Percentiles rank a stretch among this genome's conserved stretches.
These are phyloP conservation scores for Dendrolimus houi DNA, from an alignment of 2,888 invertebrate genomes.

Conservation along the genomic window DNA sequence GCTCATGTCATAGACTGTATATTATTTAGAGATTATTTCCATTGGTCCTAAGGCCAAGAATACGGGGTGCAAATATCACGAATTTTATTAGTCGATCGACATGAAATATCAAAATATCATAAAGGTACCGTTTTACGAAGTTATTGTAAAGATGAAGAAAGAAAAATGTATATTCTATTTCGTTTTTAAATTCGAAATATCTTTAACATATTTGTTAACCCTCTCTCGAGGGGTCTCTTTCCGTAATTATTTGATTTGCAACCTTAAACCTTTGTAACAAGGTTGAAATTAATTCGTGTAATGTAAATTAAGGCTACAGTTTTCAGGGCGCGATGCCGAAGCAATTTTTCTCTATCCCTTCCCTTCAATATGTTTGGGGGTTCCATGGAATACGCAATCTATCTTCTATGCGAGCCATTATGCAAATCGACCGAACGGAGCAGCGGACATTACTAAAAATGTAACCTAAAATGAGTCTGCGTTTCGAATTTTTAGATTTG, in stretches of 20 bases:
- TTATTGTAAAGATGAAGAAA: neutral
- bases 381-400: constrained; percentile 43
- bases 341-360: constrained; percentile 59
- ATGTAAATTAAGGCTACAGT: constrained; percentile 47
- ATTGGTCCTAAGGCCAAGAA: no score
- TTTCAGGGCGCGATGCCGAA: constrained; percentile 43
- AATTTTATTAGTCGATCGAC: no score
- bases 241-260: constrained; percentile 8
- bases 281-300: constrained; percentile 15
- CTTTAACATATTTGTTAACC: constrained; percentile 42
- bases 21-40: no score
- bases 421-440: constrained; percentile 42
- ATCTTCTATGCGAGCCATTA: constrained; percentile 55
- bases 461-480: no score
- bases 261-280: constrained; percentile 17
- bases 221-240: constrained; percentile 26
- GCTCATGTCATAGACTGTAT: no score
- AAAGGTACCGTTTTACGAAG: no score
- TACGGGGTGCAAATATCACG: no score
- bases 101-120: no score
- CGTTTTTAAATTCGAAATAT: constrained; percentile 34
- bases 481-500: no score
- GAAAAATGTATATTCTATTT: constrained; percentile 24
- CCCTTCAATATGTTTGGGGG: constrained; percentile 59
- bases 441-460: constrained; percentile 1